Evolutionary conservation across 2,888 invertebrate species (phyloP).

Genomic region (Pardosa pseudoannulata): DNA sequence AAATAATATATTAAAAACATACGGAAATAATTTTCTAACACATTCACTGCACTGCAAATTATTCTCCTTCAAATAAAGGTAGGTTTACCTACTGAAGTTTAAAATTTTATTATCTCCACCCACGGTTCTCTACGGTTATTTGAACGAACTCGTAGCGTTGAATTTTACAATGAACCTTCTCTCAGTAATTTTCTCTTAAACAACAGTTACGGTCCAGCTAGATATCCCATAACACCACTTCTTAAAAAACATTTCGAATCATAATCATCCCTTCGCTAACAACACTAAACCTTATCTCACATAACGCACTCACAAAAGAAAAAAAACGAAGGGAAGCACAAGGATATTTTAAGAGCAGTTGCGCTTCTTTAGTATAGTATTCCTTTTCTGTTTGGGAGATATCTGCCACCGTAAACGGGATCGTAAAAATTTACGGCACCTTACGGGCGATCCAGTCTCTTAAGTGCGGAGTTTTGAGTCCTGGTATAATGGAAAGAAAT

Average conservation of each 20-base stretch:
- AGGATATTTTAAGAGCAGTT: constrained; percentile 32
- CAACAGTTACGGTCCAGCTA: background rate
- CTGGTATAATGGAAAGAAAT: background rate
- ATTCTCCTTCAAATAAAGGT: too few relatives aligned
- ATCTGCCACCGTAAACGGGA: constrained; percentile 23
- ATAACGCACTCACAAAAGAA: background rate
- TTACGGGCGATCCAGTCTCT: background rate
- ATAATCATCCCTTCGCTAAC: background rate
- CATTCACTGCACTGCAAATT: too few relatives aligned
- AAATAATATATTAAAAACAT: too few relatives aligned
- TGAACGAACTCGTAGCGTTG: too few relatives aligned
- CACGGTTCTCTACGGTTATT: too few relatives aligned
- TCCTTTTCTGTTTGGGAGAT: background rate
- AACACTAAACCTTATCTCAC: background rate
- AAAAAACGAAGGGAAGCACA: constrained; percentile 3
- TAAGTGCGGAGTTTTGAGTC: constrained; percentile 18
- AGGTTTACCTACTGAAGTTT: too few relatives aligned
- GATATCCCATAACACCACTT: background rate
- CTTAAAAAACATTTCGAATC: background rate
- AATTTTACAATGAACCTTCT: background rate
- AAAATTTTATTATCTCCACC: too few relatives aligned
- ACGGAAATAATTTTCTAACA: too few relatives aligned
- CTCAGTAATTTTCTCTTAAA: background rate
- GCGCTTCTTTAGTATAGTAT: constrained; percentile 2
- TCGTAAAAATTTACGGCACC: constrained; percentile 59